Conservation (phyloP, 2,888 invertebrate species). For the Lasioglossum marginatum region DNA sequence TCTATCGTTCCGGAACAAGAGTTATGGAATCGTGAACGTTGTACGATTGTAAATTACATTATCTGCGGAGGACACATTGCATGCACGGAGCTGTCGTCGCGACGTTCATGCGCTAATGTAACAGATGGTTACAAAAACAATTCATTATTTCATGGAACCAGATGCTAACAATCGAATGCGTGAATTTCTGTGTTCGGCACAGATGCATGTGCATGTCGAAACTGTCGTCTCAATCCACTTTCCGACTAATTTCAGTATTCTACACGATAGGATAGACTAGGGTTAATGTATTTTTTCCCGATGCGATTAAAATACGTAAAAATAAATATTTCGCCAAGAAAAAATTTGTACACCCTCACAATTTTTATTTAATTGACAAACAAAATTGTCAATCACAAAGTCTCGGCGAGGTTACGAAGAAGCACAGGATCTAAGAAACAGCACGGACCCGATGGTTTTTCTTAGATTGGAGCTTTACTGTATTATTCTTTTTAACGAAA, state of each 20-base stretch:
- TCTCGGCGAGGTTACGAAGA: no score
- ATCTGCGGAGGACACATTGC: constrained; percentile 52
- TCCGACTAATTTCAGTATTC: neutral
- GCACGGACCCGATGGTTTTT: no score
- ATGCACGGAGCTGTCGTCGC: constrained; percentile 40
- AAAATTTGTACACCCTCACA: no score
- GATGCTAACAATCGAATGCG: constrained; percentile 45
- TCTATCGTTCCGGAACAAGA: constrained; percentile 24
- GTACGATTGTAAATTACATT: constrained; percentile 49
- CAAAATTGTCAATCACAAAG: no score
- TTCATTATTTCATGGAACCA: constrained; percentile 51
- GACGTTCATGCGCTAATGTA: constrained; percentile 33
- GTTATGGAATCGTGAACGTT: constrained; percentile 18
- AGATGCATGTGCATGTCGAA: neutral
- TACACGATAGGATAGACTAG: neutral
- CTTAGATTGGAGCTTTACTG: no score
- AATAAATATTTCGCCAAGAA: no score
- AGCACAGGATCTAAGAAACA: no score
- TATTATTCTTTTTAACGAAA: neutral
- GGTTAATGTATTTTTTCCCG: no score
- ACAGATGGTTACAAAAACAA: constrained; percentile 57
- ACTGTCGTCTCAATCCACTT: neutral
- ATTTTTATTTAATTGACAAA: no score
- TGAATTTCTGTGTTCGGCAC: constrained; percentile 15
- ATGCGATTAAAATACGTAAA: no score